Conservation (phyloP, 2,113 vertebrate genomes). For the Candoia aspera region DNA sequence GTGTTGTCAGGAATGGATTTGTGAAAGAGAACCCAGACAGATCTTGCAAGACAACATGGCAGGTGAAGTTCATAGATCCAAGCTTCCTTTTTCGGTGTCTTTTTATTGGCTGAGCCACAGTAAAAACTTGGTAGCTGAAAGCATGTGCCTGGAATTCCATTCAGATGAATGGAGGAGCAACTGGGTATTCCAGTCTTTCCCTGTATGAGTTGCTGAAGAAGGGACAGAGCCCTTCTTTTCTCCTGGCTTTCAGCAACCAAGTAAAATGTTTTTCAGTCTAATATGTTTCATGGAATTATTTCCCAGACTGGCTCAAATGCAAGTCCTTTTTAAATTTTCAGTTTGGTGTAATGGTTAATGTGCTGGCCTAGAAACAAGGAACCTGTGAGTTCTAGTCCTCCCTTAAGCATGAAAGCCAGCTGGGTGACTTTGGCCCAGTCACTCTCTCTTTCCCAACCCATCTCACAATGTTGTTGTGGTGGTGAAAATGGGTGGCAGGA, state of each 20-base stretch:
- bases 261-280: neutral
- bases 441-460: no score
- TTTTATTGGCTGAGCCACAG: neutral
- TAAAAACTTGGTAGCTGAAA: neutral
- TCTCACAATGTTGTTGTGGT: no score
- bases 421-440: neutral
- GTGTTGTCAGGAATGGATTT: conserved; percentile 94
- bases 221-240: neutral
- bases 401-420: neutral
- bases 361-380: neutral
- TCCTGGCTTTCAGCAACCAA: no score
- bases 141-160: neutral
- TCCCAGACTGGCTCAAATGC: neutral
- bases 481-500: no score
- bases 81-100: neutral
- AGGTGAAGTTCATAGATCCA: conserved; percentile 65
- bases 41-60: conserved; percentile 53
- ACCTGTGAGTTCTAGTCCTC: neutral
- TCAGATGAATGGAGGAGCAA: neutral
- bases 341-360: neutral
- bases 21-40: conserved; percentile 76
- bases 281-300: neutral
- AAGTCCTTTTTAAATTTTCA: neutral
- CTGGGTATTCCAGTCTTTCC: neutral
- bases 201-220: neutral